phyloP scores from a whole-genome alignment of 2,888 invertebrate genomes.

The Thumatha senex region DNA sequence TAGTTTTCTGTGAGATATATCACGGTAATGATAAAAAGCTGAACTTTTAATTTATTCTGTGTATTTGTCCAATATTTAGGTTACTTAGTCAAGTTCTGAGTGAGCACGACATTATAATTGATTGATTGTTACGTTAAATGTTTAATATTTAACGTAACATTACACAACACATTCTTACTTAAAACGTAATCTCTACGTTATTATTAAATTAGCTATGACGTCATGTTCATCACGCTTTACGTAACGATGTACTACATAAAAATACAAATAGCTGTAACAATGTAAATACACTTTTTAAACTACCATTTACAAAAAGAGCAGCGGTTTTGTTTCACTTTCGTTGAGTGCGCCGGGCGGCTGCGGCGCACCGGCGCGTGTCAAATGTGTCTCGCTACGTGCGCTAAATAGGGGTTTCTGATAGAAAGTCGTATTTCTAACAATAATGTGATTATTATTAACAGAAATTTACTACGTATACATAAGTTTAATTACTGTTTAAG shows the following conservation, averaged over 20 bases:
- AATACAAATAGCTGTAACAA: slow-evolving; percentile 1
- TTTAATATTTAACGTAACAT: too few relatives aligned
- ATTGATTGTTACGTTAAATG: background rate
- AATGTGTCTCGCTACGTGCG: slow-evolving; percentile 29
- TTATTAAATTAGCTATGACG: background rate
- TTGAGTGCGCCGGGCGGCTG: slow-evolving; percentile 22
- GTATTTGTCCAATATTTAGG: background rate
- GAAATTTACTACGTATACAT: slow-evolving; percentile 4
- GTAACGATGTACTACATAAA: background rate
- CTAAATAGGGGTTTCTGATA: slow-evolving; percentile 4
- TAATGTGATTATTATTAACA: slow-evolving; percentile 3
- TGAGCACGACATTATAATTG: slow-evolving; percentile 1
- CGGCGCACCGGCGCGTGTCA: slow-evolving; percentile 30
- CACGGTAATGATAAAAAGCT: background rate
- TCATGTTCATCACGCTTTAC: background rate
- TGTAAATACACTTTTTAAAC: slow-evolving; percentile 1
- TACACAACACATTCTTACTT: too few relatives aligned
- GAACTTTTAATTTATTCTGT: background rate
- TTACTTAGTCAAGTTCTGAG: slow-evolving; percentile 1
- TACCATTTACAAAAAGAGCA: slow-evolving; percentile 10
- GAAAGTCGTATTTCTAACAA: slow-evolving; percentile 8
- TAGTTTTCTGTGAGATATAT: too few relatives aligned
- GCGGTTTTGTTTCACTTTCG: slow-evolving; percentile 45
- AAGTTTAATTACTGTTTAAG: slow-evolving; percentile 1
- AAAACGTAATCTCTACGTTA: background rate